Evolutionary conservation across 2,888 invertebrate genomes (phyloP).

Genomic region (Octodonta nipae): DNA sequence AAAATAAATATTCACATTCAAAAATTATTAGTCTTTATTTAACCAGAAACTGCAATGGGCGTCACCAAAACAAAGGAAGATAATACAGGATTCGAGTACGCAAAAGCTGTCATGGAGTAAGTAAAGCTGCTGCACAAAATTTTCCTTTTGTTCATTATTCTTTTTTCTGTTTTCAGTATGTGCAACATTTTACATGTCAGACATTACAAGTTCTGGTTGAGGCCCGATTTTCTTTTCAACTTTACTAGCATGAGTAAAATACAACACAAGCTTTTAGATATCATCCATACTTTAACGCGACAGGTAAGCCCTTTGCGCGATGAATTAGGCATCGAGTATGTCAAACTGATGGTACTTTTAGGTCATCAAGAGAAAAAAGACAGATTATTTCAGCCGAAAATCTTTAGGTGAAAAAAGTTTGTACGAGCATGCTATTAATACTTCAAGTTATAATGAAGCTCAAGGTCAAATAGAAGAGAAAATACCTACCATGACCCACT

Average conservation of each 20-base stretch:
- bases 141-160: not conserved
- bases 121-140: conserved; percentile 10
- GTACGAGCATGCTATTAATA: conserved; percentile 15
- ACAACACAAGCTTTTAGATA: conserved; percentile 35
- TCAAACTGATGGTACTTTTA: conserved; percentile 16
- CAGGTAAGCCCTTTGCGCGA: too few species aligned
- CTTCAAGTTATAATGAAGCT: conserved; percentile 8
- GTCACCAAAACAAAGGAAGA: conserved; percentile 36
- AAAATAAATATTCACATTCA: too few species aligned
- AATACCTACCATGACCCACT: conserved; percentile 14
- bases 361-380: conserved; percentile 62
- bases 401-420: conserved; percentile 15
- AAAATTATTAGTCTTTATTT: too few species aligned
- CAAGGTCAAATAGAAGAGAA: conserved; percentile 11
- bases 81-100: conserved; percentile 40
- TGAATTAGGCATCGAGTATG: not conserved
- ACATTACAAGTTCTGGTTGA: conserved; percentile 37
- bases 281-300: conserved; percentile 39
- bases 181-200: conserved; percentile 42
- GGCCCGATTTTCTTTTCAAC: conserved; percentile 37
- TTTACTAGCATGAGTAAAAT: conserved; percentile 35
- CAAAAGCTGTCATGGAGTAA: conserved; percentile 45
- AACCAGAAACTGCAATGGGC: conserved; percentile 44
- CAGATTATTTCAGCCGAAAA: conserved; percentile 49
- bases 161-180: conserved; percentile 32